Evolutionary conservation across 2,797 vertebrate genomes (phyloP), one percentile per base, ranked within the genome.

Genomic region (Enteromius treurensis): DNA sequence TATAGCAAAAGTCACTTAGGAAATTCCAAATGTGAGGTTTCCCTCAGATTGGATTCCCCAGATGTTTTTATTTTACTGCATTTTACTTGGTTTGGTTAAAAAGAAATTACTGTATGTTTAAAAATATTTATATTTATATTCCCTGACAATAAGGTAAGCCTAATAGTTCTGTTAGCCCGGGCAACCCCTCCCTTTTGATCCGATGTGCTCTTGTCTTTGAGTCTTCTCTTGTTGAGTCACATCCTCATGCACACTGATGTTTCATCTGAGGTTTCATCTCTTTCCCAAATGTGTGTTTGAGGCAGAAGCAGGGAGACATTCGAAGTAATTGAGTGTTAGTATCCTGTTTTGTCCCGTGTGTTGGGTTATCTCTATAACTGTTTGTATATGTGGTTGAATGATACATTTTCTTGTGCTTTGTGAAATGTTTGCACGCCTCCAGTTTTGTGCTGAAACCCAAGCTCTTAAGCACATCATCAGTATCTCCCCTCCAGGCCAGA

Each of bases 161-260:
- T 17, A 51, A 70, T 13, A 70, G 15, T 9, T 70, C n/a, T 45
- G 40, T 70, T 26, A 70, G 40, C n/a, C 13, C 1, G 13, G 15
- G 23, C 7, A 71, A 37, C 15, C 70, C 17, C 19, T 75, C 19
- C 29, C 49, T 75, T 75, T 13, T 34, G 3, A 75, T 65, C n/a
- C 92, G 89, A 93, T 93, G 92, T 92, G 90, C 89, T 86, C 89
- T 92, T 93, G 51, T 23, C 19, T 55, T 37, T 77, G 0, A 85
- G 89, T 86, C 88, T 92, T 93, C 91, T 89, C 73, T 80, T 90
- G 90, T 89, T 86, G 87, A 55, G 32, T 87, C 15, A 55, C 64
- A 29, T 64, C 47, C 89, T 87, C 88, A 82, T 84, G 87, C 86
- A 26, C 23, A 45, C 23, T 15, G 42, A 70, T 73, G 49, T 26